A percentile compares a stretch with the other conserved stretches of the same genome.
Conservation (phyloP, 92 coral and sea anemone species). For the Virgularia gustaviana region DNA sequence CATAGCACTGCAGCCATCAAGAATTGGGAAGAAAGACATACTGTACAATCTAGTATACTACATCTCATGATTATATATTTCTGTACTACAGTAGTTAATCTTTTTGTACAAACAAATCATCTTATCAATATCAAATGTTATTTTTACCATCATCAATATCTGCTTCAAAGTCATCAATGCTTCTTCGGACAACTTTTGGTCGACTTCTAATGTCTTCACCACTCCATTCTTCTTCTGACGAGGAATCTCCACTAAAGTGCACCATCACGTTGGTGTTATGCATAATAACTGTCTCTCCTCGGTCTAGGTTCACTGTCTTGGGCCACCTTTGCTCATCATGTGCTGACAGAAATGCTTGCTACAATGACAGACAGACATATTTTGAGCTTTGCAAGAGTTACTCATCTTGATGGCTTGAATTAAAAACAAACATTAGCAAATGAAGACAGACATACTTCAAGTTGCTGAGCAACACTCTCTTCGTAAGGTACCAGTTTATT, state of each 20-base stretch:
- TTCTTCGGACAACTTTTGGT: conserved; percentile 88
- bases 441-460: conserved; percentile 68
- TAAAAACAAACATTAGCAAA: too few relatives aligned
- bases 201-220: conserved; percentile 83
- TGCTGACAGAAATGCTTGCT: conserved; percentile 79
- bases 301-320: conserved; percentile 64
- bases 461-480: conserved; percentile 70
- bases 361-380: too few relatives aligned
- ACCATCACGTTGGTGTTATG: conserved; percentile 98
- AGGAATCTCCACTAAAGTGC: conserved; percentile 72
- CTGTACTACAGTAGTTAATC: too few relatives aligned
- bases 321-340: conserved; percentile 85
- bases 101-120: too few relatives aligned
- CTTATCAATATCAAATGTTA: too few relatives aligned
- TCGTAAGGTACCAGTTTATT: conserved; percentile 78
- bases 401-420: too few relatives aligned
- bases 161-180: conserved; percentile 74
- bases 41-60: too few relatives aligned
- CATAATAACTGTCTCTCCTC: conserved; percentile 76
- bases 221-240: conserved; percentile 64
- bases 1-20: too few relatives aligned
- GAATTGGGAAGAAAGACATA: too few relatives aligned
- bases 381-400: too few relatives aligned
- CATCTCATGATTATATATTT: too few relatives aligned
- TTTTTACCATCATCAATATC: conserved; percentile 91